Evolutionary conservation across 92 coral and sea anemone species (phyloP).

Genomic region (Anthopleura xanthogrammica): DNA sequence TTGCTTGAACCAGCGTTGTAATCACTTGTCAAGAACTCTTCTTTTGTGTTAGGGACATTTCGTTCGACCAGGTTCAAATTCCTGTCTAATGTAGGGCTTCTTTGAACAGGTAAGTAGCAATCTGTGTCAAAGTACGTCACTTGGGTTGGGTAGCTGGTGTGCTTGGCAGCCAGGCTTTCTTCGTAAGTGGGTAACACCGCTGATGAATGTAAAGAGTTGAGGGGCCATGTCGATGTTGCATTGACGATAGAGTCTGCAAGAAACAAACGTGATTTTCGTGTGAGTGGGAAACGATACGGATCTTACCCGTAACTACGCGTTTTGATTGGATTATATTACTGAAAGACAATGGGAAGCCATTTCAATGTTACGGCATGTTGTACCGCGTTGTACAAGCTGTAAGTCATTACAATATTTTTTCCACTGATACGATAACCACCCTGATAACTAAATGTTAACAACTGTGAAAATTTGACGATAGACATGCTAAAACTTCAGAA

Average conservation of each 20-base stretch:
- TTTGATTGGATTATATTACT: too few species aligned
- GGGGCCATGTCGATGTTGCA: conserved; percentile 33
- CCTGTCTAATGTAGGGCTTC: conserved; percentile 19
- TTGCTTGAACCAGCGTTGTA: not conserved
- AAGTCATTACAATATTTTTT: too few species aligned
- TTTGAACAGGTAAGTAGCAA: not conserved
- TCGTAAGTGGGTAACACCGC: conserved; percentile 17
- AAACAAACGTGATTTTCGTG: not conserved
- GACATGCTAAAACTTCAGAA: too few species aligned
- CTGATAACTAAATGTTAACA: too few species aligned
- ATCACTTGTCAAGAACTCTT: not conserved
- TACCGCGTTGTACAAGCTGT: too few species aligned
- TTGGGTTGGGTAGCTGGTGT: conserved; percentile 4
- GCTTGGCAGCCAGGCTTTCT: conserved; percentile 16
- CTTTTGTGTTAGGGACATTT: not conserved
- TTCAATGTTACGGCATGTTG: too few species aligned
- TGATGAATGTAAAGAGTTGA: conserved; percentile 22
- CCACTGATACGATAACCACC: too few species aligned
- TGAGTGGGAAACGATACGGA: not conserved
- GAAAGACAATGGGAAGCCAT: too few species aligned
- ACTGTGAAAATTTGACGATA: too few species aligned
- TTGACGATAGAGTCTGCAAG: conserved; percentile 23
- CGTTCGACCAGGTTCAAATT: not conserved
- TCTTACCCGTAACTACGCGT: too few species aligned
- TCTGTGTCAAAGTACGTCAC: conserved; percentile 17